Percentiles rank a stretch among this genome's conserved stretches.
These are phyloP conservation scores for Smittia aterrima DNA, from an alignment of 2,888 invertebrate species.

Conservation along the genomic window DNA sequence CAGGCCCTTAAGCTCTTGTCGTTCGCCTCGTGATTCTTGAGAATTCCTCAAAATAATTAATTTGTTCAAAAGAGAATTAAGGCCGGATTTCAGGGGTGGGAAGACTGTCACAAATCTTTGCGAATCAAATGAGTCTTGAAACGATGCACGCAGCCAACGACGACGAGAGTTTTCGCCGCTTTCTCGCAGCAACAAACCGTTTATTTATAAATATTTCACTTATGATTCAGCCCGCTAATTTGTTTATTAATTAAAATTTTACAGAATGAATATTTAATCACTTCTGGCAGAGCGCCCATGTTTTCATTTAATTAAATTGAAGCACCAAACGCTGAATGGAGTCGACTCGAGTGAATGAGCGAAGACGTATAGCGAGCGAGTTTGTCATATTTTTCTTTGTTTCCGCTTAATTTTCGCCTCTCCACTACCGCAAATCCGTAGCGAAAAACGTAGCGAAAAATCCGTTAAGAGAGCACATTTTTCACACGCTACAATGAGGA, in stretches of 20 bases:
- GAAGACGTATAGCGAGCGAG: not conserved
- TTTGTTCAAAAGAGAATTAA: not conserved
- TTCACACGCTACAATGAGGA: not conserved
- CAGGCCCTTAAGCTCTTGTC: not conserved
- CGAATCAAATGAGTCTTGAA: not conserved
- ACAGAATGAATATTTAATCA: constrained; percentile 33
- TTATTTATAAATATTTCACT: not conserved
- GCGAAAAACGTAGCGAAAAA: too few relatives aligned
- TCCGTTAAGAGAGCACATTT: too few relatives aligned
- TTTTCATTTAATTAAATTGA: not conserved
- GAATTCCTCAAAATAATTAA: too few relatives aligned
- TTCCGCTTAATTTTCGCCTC: not conserved
- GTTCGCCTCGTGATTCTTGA: too few relatives aligned
- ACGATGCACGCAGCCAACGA: not conserved
- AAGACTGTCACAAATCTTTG: constrained; percentile 5
- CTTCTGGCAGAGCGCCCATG: constrained; percentile 3
- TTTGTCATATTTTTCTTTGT: constrained; percentile 8
- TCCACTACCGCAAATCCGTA: too few relatives aligned
- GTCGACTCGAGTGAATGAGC: too few relatives aligned
- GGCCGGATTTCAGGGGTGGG: not conserved
- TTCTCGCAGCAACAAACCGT: not conserved
- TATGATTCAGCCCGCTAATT: constrained; percentile 23
- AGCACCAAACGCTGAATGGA: too few relatives aligned
- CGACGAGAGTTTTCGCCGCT: too few relatives aligned
- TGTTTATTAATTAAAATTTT: constrained; percentile 39